A percentile compares a stretch with the other conserved stretches of the same genome.
Evolutionary conservation across 2,888 invertebrate species (phyloP).

Genomic region (Drosophila greeni): DNA sequence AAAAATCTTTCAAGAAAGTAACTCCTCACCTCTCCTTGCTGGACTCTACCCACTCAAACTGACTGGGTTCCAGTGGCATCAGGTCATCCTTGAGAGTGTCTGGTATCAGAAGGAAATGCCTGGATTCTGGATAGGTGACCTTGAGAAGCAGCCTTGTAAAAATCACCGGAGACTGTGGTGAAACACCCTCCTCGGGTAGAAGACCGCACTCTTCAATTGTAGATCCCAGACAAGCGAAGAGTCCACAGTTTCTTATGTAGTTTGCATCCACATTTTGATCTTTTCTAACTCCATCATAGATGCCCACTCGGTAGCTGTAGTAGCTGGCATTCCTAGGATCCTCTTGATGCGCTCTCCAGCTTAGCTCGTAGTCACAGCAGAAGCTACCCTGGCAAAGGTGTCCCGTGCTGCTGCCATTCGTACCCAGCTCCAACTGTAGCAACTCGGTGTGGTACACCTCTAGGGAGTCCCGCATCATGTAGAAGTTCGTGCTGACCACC

Average conservation of each 20-base stretch:
- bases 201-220: constrained; percentile 66
- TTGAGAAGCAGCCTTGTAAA: constrained; percentile 62
- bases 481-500: not conserved
- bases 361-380: constrained; percentile 70
- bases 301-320: constrained; percentile 79
- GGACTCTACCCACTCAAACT: constrained; percentile 62
- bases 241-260: constrained; percentile 79
- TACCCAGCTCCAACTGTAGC: constrained; percentile 20
- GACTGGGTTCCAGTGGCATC: constrained; percentile 64
- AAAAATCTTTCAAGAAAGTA: no score
- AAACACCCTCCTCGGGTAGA: constrained; percentile 33
- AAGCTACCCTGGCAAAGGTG: constrained; percentile 51
- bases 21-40: constrained; percentile 26
- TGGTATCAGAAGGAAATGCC: constrained; percentile 64
- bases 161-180: constrained; percentile 31
- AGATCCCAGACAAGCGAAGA: constrained; percentile 78
- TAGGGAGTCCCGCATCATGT: constrained; percentile 67
- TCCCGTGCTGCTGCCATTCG: constrained; percentile 1
- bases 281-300: constrained; percentile 79
- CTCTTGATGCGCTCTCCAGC: constrained; percentile 34
- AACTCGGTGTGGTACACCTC: constrained; percentile 51
- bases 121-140: constrained; percentile 55
- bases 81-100: constrained; percentile 61
- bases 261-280: constrained; percentile 75
- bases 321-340: not conserved